phyloP scores from a whole-genome alignment of 2,797 vertebrate genomes.

The Helarctos malayanus region DNA sequence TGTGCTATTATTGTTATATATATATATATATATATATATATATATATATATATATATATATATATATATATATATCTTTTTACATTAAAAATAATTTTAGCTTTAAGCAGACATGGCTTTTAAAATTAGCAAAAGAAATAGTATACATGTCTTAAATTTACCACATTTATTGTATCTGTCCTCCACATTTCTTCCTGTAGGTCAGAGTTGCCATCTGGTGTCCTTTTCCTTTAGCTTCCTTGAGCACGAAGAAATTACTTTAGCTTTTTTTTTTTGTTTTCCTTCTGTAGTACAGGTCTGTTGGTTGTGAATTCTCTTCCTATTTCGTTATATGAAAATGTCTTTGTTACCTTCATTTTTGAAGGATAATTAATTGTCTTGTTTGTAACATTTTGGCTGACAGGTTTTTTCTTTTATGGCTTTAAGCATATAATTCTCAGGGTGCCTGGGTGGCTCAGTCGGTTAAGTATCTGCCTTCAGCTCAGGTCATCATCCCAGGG shows the following conservation, averaged over 20 bases:
- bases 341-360: neutral
- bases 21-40: neutral
- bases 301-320: neutral
- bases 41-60: neutral
- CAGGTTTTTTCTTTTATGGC: neutral
- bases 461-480: too few species aligned
- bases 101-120: neutral
- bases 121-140: neutral
- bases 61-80: neutral
- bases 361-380: neutral
- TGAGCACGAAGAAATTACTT: neutral
- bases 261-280: neutral
- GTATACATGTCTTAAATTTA: neutral
- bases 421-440: neutral
- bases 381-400: neutral
- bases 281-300: neutral
- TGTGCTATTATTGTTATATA: neutral
- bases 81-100: neutral
- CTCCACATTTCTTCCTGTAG: neutral
- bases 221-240: neutral
- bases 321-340: neutral
- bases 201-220: neutral
- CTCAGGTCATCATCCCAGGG: too few species aligned
- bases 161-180: neutral
- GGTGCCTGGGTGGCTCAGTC: too few species aligned